Conservation (phyloP, 35 echinoderm and acorn worm genomes). For the Ptychodera flava region DNA sequence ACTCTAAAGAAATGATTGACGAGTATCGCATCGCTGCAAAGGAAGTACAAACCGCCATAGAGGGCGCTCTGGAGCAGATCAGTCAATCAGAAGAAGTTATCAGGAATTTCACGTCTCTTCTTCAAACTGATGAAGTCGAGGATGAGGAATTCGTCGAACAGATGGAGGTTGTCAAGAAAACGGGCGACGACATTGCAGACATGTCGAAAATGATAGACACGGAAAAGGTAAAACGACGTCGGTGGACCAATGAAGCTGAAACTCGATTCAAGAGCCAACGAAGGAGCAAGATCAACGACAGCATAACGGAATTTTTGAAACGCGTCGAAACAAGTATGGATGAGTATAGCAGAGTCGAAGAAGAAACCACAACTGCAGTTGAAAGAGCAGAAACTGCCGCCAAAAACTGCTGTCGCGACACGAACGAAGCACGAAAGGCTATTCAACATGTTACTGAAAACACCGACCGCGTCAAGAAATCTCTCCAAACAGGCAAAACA, state of each 20-base stretch:
- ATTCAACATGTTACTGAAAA: neutral
- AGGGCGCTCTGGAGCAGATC: neutral
- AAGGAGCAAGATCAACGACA: neutral
- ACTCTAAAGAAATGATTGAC: neutral
- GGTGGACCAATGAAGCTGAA: neutral
- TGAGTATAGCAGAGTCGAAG: neutral
- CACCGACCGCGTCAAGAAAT: neutral
- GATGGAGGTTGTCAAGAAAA: neutral
- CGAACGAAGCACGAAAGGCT: neutral
- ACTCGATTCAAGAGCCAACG: neutral
- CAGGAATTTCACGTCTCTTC: neutral
- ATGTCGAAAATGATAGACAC: neutral
- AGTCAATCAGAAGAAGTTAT: neutral
- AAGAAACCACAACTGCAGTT: neutral
- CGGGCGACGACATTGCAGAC: neutral
- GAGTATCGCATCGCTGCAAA: neutral
- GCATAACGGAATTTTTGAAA: neutral
- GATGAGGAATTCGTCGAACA: neutral
- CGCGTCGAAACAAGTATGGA: neutral
- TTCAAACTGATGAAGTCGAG: neutral
- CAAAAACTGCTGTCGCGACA: neutral
- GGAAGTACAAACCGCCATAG: neutral
- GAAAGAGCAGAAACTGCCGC: neutral
- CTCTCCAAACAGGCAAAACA: neutral
- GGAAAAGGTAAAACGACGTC: neutral